Percentiles rank a stretch among this genome's conserved stretches.
Evolutionary conservation across 1,140 invertebrate species (phyloP).

Genomic region (Drosophila saltans): DNA sequence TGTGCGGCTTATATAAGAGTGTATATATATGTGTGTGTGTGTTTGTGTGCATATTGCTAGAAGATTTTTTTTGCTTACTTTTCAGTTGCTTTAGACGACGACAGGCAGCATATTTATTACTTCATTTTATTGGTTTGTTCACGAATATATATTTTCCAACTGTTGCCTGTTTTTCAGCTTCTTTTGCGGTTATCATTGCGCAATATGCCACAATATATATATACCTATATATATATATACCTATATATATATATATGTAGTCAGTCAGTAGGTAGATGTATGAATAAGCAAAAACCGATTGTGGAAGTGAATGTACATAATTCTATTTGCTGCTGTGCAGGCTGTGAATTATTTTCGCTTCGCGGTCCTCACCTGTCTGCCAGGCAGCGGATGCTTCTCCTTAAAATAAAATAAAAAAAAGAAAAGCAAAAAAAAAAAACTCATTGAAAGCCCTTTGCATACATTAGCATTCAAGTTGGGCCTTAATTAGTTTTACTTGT

Average conservation of each 20-base stretch:
- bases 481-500: constrained; percentile 80
- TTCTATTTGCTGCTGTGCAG: constrained; percentile 58
- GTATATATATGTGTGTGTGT: constrained; percentile 35
- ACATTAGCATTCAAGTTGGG: constrained; percentile 71
- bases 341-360: constrained; percentile 55
- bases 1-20: constrained; percentile 8
- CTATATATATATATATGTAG: neutral
- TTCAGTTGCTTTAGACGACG: constrained; percentile 46
- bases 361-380: constrained; percentile 17
- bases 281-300: constrained; percentile 54
- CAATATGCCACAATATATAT: constrained; percentile 37
- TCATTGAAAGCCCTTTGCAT: constrained; percentile 75
- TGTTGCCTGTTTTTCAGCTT: constrained; percentile 27
- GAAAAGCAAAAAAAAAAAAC: constrained; percentile 10
- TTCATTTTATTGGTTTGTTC: constrained; percentile 61
- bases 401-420: neutral
- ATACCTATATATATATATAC: neutral
- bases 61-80: constrained; percentile 53
- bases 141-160: constrained; percentile 45
- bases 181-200: constrained; percentile 52
- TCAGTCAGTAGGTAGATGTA: neutral
- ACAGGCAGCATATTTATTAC: constrained; percentile 74
- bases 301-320: constrained; percentile 75
- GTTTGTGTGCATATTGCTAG: constrained; percentile 19
- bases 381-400: constrained; percentile 1